phyloP scores from a whole-genome alignment of 2,113 vertebrate genomes.

The Indicator maculatus region DNA sequence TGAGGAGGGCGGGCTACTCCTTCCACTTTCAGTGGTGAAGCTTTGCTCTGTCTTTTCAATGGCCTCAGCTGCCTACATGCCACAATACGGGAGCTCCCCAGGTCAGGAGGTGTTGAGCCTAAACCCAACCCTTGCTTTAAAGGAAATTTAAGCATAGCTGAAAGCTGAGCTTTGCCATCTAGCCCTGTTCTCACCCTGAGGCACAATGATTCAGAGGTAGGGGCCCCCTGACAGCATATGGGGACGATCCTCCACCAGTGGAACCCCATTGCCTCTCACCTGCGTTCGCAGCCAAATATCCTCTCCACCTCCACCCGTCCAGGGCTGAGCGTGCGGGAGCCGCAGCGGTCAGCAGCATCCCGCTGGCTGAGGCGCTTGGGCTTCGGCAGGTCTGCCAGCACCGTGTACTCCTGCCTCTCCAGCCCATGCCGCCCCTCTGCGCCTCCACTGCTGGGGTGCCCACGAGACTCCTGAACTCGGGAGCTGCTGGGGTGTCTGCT shows the following conservation, averaged over 20 bases:
- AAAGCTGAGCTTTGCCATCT: slow-evolving; percentile 3
- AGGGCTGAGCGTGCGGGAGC: slow-evolving; percentile 75
- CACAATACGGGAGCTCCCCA: rapidly evolving
- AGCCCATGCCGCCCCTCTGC: slow-evolving; percentile 76
- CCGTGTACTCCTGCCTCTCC: slow-evolving; percentile 84
- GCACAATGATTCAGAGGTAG: rapidly evolving
- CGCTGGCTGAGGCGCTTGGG: slow-evolving; percentile 80
- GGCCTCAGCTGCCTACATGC: not conserved
- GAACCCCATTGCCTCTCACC: slow-evolving; percentile 50
- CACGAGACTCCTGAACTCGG: slow-evolving; percentile 64
- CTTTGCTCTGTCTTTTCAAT: not conserved
- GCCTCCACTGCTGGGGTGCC: rapidly evolving
- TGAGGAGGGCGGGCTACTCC: not conserved
- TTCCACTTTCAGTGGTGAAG: not conserved
- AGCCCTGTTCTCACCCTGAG: not conserved
- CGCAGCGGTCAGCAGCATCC: slow-evolving; percentile 49
- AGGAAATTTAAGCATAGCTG: not conserved
- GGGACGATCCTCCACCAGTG: not conserved
- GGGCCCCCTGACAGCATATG: rapidly evolving
- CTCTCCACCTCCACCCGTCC: slow-evolving; percentile 89
- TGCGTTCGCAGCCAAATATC: slow-evolving; percentile 88
- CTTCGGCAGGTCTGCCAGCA: slow-evolving; percentile 88
- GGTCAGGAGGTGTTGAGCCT: not conserved
- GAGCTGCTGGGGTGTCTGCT: slow-evolving; percentile 71
- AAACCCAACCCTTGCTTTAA: not conserved